phyloP scores from a whole-genome alignment of 1,140 invertebrate genomes.

The Drosophila equinoxialis region DNA sequence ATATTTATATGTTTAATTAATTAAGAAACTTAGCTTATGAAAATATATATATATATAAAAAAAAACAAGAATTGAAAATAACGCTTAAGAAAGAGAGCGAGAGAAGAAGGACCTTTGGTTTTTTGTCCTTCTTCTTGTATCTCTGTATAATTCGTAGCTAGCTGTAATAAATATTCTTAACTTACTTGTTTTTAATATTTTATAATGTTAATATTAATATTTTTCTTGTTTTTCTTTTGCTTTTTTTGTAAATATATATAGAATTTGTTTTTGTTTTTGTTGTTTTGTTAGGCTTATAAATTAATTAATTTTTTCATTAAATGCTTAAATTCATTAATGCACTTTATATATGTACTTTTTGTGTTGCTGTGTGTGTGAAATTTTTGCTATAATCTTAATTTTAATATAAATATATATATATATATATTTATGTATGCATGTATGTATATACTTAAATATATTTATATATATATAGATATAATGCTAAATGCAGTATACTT shows the following conservation, averaged over 20 bases:
- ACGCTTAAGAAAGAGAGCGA: background rate
- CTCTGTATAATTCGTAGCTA: constrained; percentile 41
- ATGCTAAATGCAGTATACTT: constrained; percentile 78
- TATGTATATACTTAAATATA: constrained; percentile 49
- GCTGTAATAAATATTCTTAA: constrained; percentile 28
- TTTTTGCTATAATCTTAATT: constrained; percentile 65
- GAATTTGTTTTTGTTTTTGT: constrained; percentile 28
- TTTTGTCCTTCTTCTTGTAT: background rate
- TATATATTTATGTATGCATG: constrained; percentile 60
- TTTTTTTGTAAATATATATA: constrained; percentile 54
- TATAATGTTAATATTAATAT: constrained; percentile 13
- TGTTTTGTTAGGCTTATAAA: constrained; percentile 66
- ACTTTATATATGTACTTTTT: constrained; percentile 82
- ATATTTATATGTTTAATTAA: constrained; percentile 1
- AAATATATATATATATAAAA: constrained; percentile 10
- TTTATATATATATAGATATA: constrained; percentile 53
- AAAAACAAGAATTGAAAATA: background rate
- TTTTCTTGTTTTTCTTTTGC: constrained; percentile 14
- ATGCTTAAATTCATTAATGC: constrained; percentile 82
- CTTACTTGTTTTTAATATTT: constrained; percentile 33
- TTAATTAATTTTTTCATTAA: constrained; percentile 77
- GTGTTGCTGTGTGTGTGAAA: constrained; percentile 75
- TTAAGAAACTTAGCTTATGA: constrained; percentile 25
- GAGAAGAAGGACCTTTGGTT: background rate
- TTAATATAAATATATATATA: constrained; percentile 57